Evolutionary conservation across 2,888 invertebrate genomes (phyloP), one percentile per base, ranked within the genome.

Genomic region (Miltochrista miniata): DNA sequence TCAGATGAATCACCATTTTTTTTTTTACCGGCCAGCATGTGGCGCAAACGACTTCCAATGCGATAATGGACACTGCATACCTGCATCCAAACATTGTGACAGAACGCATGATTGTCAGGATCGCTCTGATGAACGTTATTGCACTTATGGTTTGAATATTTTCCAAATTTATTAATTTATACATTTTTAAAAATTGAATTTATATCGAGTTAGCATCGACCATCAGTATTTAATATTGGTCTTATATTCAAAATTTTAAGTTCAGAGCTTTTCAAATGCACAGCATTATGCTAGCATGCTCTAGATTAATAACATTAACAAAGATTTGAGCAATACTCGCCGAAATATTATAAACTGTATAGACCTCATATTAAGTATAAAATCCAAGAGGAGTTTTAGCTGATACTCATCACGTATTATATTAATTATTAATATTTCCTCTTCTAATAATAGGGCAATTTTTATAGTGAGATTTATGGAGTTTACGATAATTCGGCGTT

Each of bases 11-110:
- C 58, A 63, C 70, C 61, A 57, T 60, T 70, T 65, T 74, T 83
- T 83, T 66, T 92, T 93, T 81, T 95, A 93, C 88, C 92, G 93
- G 70, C 74, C 82, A 91, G 91, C 87, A 81, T 91, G 91, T 85
- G 84, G 85, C 80, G 80, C 84, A 59, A 76, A 73, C 62, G 90
- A 90, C 87, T 95, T 94, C 93, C 92, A 90, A 76, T 95, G 95
- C 86, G 87, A 89, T 76, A 93, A 93, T 81, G 94, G 94, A 78
- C 86, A 92, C 81, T 95, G 95, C 87, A 93, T 95, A 64, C 89
- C 92, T 64, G 78, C 82, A 64, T 85, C 84, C 67, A 90, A 90
- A 75, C 79, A 88, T 64, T 93, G 93, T 81, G 93, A 95, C 81
- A 84, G 90, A 69, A 85, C 85, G 72, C 81, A 81, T 76, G 92